These are phyloP conservation scores for Coptotermes formosanus DNA, from an alignment of 1,140 invertebrate genomes.

Conservation along the genomic window DNA sequence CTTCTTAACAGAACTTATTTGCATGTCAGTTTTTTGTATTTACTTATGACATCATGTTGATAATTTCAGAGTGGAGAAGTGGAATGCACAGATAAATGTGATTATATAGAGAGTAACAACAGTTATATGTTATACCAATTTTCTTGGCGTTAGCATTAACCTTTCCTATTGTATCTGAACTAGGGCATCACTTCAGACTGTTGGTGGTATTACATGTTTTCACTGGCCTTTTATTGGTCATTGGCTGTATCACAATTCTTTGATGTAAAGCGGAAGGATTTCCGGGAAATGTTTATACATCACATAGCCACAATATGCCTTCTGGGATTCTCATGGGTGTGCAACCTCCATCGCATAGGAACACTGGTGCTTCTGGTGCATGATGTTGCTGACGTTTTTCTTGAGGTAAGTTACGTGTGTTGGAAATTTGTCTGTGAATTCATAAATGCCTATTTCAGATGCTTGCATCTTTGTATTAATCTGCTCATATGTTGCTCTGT, in stretches of 20 bases:
- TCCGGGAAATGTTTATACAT: slow-evolving; percentile 98
- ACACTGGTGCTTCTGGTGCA: slow-evolving; percentile 89
- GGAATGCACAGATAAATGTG: no score
- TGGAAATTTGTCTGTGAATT: no score
- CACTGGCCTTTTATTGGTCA: slow-evolving; percentile 88
- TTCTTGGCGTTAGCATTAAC: background rate
- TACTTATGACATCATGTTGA: no score
- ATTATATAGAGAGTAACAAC: no score
- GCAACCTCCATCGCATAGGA: slow-evolving; percentile 90
- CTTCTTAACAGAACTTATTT: no score
- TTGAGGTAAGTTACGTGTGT: slow-evolving; percentile 66
- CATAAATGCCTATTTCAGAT: no score
- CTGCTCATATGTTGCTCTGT: no score
- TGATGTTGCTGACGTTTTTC: slow-evolving; percentile 92
- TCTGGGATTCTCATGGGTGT: slow-evolving; percentile 90
- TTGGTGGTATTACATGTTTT: slow-evolving; percentile 47
- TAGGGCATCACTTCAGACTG: slow-evolving; percentile 44
- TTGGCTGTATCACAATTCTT: slow-evolving; percentile 90
- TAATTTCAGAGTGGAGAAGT: no score
- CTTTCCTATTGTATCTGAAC: slow-evolving; percentile 27
- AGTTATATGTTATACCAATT: background rate
- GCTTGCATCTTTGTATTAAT: no score
- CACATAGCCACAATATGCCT: slow-evolving; percentile 90
- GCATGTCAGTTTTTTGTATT: no score
- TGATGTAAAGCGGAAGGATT: slow-evolving; percentile 92